Evolutionary conservation across 2,888 invertebrate species (phyloP), one percentile per base, ranked within the genome.

Genomic region (Drosophila lacicola): DNA sequence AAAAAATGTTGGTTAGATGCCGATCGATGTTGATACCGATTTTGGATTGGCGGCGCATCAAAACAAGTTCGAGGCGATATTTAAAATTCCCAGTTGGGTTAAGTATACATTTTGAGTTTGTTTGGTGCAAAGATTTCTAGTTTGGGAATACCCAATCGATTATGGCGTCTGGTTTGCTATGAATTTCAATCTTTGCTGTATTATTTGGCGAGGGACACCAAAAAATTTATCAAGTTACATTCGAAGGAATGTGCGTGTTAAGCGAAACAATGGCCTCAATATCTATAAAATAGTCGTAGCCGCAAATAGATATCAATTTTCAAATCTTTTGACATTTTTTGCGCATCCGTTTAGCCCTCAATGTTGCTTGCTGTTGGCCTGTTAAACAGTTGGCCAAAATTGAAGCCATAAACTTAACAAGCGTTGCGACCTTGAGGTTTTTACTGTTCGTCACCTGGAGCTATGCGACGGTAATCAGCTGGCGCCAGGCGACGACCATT

Each of bases 371-470:
- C 54, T 54, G 44, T 58, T 70, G 51, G 58, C 50, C 45, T 45
- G 34, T 46, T 54, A 33, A 44, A 37, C 44, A 21, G 37, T 68
- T 74, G 63, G 49, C 70, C 74, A 63, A 87, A 87, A 86, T 76
- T 71, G 64, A 76, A 71, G 75, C 65, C 64, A 78, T 83, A 78
- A 89, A 87, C 68, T 70, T 87, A 86, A 89, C 70, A 86, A 83
- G 81, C 90, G 87, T 78, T 56, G 69, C 84, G 78, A 68, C 85
- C 85, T 90, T 85, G 72, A 80, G 33, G 39, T 69, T 75, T 75
- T 88, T 64, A 83, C 81, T 83, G 84, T 88, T 83, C 78, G 70
- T 68, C 89, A 85, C 87, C 84, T 78, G 84, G 72, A 88, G 88
- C 80, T 62, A 82, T 71, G 80, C 80, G 67, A 56, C 77, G 77